Evolutionary conservation across 1,140 invertebrate species (phyloP), one percentile per base, ranked within the genome.

Genomic region (Penaeus vannamei): DNA sequence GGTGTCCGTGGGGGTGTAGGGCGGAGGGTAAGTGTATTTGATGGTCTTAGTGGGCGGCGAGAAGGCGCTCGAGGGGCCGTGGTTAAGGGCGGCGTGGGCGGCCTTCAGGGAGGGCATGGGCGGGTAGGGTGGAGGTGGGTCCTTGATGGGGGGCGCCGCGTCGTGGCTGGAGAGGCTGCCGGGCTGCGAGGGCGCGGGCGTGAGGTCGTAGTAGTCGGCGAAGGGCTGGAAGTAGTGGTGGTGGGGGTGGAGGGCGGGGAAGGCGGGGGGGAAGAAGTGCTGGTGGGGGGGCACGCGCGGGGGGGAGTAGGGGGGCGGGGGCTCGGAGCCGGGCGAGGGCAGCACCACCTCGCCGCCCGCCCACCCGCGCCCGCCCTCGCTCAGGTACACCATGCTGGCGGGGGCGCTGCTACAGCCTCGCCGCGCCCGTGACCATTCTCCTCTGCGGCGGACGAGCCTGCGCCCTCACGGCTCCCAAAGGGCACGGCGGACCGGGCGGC

Each of bases 51-150:
- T 59, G 17, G 90, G 90, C 4, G 90, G 88, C 5, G 89, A 82
- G 66, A 90, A 91, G 53, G 91, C 91, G 64, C 91, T 91, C 1
- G 91, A 91, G 29, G 91, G 91, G 1, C 91, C 91, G 66, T 91
- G 91, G 76, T 91, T 91, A 42, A 91, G 85, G 61, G 91, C 90
- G 29, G 84, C 77, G 20, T 89, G 83, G 32, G 84, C n/a, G 79
- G 89, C 32, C 72, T 90, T 90, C 46, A 89, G 72, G 29, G 62
- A 60, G 17, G 83, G 42, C 19, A 77, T 79, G 46, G 88, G 77
- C n/a, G 87, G 82, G 76, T 90, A 90, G 10, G 88, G 83, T 12
- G 84, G 88, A 20, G 83, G 83, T 1, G 83, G 72, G 10, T 89
- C 87, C 60, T 84, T 89, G 42, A 69, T 66, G 42, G 29, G 29